These are phyloP conservation scores for Microtus richardsoni DNA, from an alignment of 2,113 vertebrate genomes.

Conservation along the genomic window DNA sequence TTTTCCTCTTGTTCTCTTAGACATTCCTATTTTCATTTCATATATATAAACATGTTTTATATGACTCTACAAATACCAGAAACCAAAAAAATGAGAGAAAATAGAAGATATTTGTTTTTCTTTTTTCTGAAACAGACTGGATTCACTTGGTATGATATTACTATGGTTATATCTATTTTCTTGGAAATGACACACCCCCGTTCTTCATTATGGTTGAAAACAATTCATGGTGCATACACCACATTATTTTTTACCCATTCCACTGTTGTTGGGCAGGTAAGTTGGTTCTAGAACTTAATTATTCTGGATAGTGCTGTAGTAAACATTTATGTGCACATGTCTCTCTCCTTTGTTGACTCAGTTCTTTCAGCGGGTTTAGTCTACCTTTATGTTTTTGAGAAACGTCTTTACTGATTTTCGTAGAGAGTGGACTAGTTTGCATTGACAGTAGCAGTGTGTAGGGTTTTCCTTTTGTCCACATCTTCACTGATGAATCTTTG, in stretches of 20 bases:
- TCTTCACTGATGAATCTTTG: neutral
- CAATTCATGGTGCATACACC: neutral
- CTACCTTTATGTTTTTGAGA: neutral
- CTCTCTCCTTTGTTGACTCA: neutral
- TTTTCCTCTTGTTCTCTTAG: neutral
- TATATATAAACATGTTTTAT: neutral
- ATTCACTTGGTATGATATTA: neutral
- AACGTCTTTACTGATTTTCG: neutral
- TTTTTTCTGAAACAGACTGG: neutral
- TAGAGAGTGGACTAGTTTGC: neutral
- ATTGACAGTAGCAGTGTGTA: neutral
- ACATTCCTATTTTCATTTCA: neutral
- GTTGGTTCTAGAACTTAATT: neutral
- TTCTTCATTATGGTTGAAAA: neutral
- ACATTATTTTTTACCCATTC: neutral
- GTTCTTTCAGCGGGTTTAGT: neutral
- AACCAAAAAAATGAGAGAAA: neutral
- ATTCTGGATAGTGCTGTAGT: neutral
- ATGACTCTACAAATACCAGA: neutral
- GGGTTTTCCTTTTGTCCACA: neutral
- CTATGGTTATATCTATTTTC: neutral
- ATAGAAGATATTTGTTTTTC: neutral
- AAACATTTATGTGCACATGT: neutral
- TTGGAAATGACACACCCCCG: neutral
- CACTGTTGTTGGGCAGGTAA: neutral